Conservation (phyloP, 2,888 invertebrate species). For the Dolichomitus sp. region DNA sequence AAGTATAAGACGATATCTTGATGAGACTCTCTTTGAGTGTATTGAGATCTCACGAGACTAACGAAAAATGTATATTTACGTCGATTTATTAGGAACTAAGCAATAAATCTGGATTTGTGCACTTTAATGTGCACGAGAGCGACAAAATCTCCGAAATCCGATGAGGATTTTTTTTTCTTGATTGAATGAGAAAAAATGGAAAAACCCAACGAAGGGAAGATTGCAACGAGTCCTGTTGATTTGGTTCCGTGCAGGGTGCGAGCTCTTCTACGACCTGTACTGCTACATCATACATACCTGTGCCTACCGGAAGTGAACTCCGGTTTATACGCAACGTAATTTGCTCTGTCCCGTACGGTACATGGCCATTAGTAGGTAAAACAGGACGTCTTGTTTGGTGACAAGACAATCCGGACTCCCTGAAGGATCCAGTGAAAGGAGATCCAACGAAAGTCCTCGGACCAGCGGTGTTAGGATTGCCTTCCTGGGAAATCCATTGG, state of each 20-base stretch:
- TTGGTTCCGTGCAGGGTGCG: constrained; percentile 86
- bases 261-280: constrained; percentile 78
- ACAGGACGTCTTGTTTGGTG: constrained; percentile 2
- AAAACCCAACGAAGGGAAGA: constrained; percentile 48
- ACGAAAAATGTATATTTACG: neutral
- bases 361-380: constrained; percentile 15
- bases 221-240: constrained; percentile 83
- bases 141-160: constrained; percentile 28
- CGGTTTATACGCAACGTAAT: constrained; percentile 48
- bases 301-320: constrained; percentile 38
- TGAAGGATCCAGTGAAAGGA: constrained; percentile 27
- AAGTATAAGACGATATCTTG: neutral
- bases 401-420: constrained; percentile 5
- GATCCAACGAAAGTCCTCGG: constrained; percentile 27
- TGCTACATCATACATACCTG: constrained; percentile 68
- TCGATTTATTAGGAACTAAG: constrained; percentile 15
- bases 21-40: neutral
- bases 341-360: constrained; percentile 43
- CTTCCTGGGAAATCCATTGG: constrained; percentile 23
- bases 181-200: constrained; percentile 28
- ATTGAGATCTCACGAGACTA: constrained; percentile 2
- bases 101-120: neutral
- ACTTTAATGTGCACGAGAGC: constrained; percentile 6
- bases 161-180: constrained; percentile 47
- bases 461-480: constrained; percentile 6